phyloP scores from a whole-genome alignment of 1,140 invertebrate genomes.

The Drosophila sechellia region DNA sequence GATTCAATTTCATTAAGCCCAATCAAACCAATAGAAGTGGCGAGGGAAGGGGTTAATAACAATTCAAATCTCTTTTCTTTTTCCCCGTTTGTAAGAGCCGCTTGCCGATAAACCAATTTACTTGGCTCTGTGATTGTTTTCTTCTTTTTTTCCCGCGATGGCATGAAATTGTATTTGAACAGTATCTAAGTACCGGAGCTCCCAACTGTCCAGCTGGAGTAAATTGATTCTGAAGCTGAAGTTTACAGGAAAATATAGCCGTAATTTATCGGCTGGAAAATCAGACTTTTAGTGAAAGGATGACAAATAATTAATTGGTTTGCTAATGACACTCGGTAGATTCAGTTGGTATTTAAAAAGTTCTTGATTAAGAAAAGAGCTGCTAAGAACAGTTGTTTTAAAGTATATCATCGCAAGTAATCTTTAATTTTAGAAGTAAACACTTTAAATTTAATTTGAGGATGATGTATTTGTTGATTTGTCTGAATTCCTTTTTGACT shows the following conservation, averaged over 20 bases:
- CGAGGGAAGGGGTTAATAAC: constrained; percentile 31
- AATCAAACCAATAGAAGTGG: constrained; percentile 58
- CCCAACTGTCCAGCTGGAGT: constrained; percentile 4
- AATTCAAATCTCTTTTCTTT: constrained; percentile 59
- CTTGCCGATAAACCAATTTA: constrained; percentile 79
- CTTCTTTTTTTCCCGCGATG: constrained; percentile 65
- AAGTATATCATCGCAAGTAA: background rate
- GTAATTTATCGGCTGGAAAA: background rate
- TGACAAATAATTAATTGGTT: constrained; percentile 7
- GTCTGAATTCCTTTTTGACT: no score
- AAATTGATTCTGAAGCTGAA: constrained; percentile 29
- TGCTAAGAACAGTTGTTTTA: background rate
- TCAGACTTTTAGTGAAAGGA: background rate
- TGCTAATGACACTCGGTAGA: background rate
- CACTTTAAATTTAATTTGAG: no score
- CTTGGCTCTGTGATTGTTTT: constrained; percentile 26
- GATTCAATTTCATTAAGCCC: constrained; percentile 73
- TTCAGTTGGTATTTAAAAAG: background rate
- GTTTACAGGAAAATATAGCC: constrained; percentile 4
- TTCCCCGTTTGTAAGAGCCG: constrained; percentile 37
- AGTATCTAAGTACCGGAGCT: constrained; percentile 31
- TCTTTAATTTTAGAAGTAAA: no score
- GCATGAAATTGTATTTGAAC: constrained; percentile 60
- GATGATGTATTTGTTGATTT: no score
- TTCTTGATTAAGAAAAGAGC: background rate